Evolutionary conservation across 35 echinoderm and acorn worm species (phyloP).

Genomic region (Heliocidaris tuberculata): DNA sequence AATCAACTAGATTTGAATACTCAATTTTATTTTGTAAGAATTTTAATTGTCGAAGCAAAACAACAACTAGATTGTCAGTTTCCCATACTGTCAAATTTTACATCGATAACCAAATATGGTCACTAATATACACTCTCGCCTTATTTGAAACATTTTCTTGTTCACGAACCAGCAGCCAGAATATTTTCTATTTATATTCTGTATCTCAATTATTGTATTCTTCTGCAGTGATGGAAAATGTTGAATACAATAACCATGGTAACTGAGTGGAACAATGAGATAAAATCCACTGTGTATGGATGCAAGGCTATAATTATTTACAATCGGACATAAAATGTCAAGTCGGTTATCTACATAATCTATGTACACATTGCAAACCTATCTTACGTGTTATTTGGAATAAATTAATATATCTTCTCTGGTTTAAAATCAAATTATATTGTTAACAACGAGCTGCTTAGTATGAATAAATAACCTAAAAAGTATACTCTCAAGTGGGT

Average conservation of each 20-base stretch:
- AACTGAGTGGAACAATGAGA: too few species aligned
- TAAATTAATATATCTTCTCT: slow-evolving; percentile 8
- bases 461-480: too few species aligned
- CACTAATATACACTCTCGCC: background rate
- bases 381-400: background rate
- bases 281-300: background rate
- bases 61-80: background rate
- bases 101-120: background rate
- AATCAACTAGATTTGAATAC: background rate
- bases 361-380: background rate
- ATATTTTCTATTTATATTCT: background rate
- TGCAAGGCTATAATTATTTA: background rate
- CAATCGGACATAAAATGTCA: background rate
- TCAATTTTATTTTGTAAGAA: background rate
- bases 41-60: background rate
- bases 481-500: too few species aligned
- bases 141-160: background rate
- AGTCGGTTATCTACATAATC: background rate
- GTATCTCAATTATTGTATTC: background rate
- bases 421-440: background rate
- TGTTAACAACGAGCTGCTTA: too few species aligned
- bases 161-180: background rate
- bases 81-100: background rate
- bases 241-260: too few species aligned
- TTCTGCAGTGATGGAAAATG: too few species aligned